Evolutionary conservation across 2,113 vertebrate species (phyloP).

Genomic region (Mus spicilegus): DNA sequence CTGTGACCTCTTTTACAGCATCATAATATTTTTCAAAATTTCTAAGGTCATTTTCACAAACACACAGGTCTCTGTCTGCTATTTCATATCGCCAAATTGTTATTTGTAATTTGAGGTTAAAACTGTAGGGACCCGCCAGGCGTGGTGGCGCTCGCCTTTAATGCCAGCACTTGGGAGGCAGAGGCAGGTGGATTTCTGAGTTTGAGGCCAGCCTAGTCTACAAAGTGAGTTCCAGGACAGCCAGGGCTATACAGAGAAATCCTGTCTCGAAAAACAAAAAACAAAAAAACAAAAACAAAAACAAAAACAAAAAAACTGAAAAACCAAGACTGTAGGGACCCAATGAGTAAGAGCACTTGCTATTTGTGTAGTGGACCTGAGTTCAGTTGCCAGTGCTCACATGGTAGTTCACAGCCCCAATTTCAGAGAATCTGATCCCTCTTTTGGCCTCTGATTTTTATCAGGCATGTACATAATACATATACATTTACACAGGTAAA

Average conservation of each 20-base stretch:
- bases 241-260: no score
- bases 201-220: no score
- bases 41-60: not conserved
- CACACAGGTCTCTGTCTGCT: not conserved
- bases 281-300: no score
- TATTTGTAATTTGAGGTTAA: not conserved
- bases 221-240: no score
- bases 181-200: no score
- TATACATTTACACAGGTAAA: not conserved
- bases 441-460: not conserved
- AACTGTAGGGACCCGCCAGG: not conserved
- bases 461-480: not conserved
- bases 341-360: not conserved
- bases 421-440: not conserved
- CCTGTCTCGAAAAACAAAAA: no score
- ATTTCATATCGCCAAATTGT: not conserved
- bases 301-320: no score
- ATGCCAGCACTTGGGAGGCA: no score
- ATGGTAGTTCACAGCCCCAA: not conserved
- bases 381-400: not conserved
- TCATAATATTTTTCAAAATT: not conserved
- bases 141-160: no score
- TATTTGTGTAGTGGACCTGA: not conserved
- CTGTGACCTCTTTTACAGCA: not conserved
- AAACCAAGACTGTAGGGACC: not conserved